Evolutionary conservation across 2,797 vertebrate genomes (phyloP).

Genomic region (Botia almorhae): DNA sequence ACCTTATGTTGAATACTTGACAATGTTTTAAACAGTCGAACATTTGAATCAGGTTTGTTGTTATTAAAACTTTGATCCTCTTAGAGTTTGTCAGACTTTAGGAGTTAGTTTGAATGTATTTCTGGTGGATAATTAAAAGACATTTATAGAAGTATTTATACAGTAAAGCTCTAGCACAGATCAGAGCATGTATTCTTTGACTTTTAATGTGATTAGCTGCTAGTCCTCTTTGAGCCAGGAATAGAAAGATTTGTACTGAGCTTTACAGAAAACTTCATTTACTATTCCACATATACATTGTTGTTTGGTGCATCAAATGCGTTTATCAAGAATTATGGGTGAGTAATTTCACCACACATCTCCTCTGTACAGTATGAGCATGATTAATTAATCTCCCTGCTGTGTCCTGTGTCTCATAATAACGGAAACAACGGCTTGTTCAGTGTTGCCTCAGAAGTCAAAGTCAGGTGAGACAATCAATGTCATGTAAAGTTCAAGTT

Average conservation of each 20-base stretch:
- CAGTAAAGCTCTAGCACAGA: neutral
- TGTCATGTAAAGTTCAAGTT: constrained; percentile 62
- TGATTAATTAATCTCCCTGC: constrained; percentile 51
- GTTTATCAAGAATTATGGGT: neutral
- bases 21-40: constrained; percentile 3
- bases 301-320: neutral
- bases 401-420: constrained; percentile 52
- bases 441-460: constrained; percentile 43
- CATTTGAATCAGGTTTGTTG: neutral
- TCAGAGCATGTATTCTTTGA: constrained; percentile 14
- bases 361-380: neutral
- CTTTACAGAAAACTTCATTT: neutral
- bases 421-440: constrained; percentile 46
- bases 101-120: constrained; percentile 12
- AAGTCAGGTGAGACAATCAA: constrained; percentile 53
- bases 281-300: neutral
- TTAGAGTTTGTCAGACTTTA: constrained; percentile 5
- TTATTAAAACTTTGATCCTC: neutral
- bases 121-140: neutral
- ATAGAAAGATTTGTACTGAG: constrained; percentile 19
- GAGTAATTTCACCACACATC: neutral
- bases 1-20: neutral
- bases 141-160: constrained; percentile 20
- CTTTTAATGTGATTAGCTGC: constrained; percentile 73
- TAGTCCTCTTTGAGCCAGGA: constrained; percentile 66